These are phyloP conservation scores for Lepisosteus osseus DNA, from an alignment of 2,113 vertebrate genomes.

Conservation along the genomic window DNA sequence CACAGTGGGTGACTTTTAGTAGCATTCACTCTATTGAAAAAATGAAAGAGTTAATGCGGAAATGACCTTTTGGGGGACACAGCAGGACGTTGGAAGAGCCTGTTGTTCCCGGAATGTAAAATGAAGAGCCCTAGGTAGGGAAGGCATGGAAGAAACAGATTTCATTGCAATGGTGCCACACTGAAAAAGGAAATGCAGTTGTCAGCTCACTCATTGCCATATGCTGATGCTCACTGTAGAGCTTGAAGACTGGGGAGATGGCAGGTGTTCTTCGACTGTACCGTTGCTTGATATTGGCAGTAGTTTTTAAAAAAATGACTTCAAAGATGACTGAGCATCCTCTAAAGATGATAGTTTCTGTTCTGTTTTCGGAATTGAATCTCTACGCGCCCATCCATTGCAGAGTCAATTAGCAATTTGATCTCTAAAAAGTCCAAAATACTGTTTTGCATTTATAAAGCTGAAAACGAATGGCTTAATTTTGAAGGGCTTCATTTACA, in stretches of 20 bases:
- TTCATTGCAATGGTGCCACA: slow-evolving; percentile 17
- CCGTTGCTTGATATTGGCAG: background rate
- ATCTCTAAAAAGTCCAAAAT: no score
- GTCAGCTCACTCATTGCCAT: slow-evolving; percentile 69
- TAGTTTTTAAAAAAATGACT: background rate
- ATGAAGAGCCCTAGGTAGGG: slow-evolving; percentile 38
- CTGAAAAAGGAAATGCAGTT: slow-evolving; percentile 64
- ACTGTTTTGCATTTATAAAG: no score
- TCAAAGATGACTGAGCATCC: no score
- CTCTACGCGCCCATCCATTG: no score
- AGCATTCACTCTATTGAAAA: slow-evolving; percentile 26
- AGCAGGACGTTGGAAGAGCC: slow-evolving; percentile 26
- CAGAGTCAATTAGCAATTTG: no score
- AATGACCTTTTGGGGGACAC: slow-evolving; percentile 43
- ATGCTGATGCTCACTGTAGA: slow-evolving; percentile 50
- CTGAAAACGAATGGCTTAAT: no score
- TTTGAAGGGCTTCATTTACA: no score
- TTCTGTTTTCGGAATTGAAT: no score
- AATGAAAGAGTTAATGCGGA: slow-evolving; percentile 32
- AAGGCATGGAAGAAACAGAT: slow-evolving; percentile 36
- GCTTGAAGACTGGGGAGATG: slow-evolving; percentile 56
- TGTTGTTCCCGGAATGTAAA: slow-evolving; percentile 52
- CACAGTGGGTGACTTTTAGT: slow-evolving; percentile 13
- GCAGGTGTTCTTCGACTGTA: slow-evolving; percentile 61
- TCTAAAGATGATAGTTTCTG: no score